Evolutionary conservation across 2,888 invertebrate species (phyloP), one percentile per base, ranked within the genome.

Genomic region (Drosophila trichaetosa): DNA sequence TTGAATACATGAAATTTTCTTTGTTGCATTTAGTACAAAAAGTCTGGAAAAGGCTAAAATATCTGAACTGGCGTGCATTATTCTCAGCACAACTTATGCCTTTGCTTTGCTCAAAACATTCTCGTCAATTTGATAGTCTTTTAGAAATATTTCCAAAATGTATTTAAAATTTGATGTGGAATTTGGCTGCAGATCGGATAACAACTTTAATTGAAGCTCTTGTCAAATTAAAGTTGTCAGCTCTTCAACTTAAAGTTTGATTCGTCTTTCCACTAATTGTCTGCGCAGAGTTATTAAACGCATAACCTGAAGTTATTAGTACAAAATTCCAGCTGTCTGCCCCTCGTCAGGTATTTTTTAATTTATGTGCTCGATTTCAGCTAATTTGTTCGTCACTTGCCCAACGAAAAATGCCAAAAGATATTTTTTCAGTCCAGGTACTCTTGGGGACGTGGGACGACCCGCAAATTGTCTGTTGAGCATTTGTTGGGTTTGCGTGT

Each of bases 351-450:
- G 51, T 79, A 72, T 81, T 77, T 83, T 75, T 48, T 52, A 73
- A 69, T 70, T 77, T 73, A 76, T 62, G 69, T 66, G 80, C 80
- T 85, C 84, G 80, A 85, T 79, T 87, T 82, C 76, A 68, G 74
- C 74, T 87, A 86, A 86, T 85, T 86, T 87, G 83, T 82, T 86
- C 85, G 82, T 85, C 85, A 87, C 85, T 86, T 87, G 84, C 65
- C 71, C 81, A 82, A 24, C 58, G 8, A 46, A 60, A 60, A 67
- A 79, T 70, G 69, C 61, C 67, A 73, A 68, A 74, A 73, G 49
- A 72, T 34, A 57, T 67, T 56, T 70, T 54, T 59, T 29, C 27
- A 27, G 36, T 63, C 63, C 38, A 49, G 21, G 21, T 21, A 1
- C 53, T 52, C 29, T 56, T 77, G 70, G n/a, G n/a, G n/a, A 59